Evolutionary conservation across 2,113 vertebrate genomes (phyloP).

Genomic region (Aspidoscelis tigris): DNA sequence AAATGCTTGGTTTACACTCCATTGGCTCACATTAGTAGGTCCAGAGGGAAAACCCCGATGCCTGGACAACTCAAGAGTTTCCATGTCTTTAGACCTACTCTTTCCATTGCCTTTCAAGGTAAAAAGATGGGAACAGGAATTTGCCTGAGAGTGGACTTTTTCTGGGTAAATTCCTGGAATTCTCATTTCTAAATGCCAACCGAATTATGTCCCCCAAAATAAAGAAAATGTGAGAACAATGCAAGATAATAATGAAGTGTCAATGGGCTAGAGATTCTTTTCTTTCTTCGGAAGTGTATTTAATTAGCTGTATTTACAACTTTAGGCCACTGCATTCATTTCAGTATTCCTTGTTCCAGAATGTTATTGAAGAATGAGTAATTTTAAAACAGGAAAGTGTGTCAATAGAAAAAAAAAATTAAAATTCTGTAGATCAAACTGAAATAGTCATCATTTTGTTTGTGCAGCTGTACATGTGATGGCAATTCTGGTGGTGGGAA

Average conservation of each 20-base stretch:
- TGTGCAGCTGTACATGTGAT: slow-evolving; percentile 63
- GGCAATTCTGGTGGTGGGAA: slow-evolving; percentile 30
- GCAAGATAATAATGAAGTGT: not conserved
- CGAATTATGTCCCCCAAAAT: no score
- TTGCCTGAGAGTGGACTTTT: not conserved
- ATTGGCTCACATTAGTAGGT: no score
- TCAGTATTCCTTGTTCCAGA: slow-evolving; percentile 42
- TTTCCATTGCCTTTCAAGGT: no score
- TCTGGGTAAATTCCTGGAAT: not conserved
- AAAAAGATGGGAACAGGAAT: not conserved
- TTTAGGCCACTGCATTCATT: not conserved
- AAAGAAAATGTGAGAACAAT: not conserved
- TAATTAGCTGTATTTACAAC: not conserved
- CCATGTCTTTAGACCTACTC: not conserved
- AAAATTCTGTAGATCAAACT: slow-evolving; percentile 43
- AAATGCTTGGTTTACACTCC: no score
- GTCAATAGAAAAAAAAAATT: slow-evolving; percentile 53
- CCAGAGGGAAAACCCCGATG: not conserved
- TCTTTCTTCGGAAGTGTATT: slow-evolving; percentile 23
- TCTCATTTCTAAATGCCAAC: not conserved
- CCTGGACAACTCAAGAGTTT: not conserved
- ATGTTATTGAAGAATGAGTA: slow-evolving; percentile 54
- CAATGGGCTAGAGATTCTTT: not conserved
- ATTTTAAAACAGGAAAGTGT: slow-evolving; percentile 57
- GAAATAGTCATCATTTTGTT: slow-evolving; percentile 63